Conservation (phyloP, 2,113 vertebrate genomes). For the Equus quagga region DNA sequence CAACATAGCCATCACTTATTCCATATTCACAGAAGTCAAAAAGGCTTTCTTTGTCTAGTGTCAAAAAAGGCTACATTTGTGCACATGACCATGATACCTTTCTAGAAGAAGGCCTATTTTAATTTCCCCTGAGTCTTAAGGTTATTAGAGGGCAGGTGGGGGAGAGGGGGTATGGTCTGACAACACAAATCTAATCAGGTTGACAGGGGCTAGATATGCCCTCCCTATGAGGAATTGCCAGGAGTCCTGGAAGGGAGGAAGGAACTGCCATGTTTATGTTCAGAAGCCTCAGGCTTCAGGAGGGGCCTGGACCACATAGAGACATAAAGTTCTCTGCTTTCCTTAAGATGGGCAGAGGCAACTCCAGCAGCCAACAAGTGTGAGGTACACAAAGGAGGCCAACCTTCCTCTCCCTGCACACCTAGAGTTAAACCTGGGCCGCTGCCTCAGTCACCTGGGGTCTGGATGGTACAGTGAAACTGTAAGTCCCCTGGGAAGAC, state of each 20-base stretch:
- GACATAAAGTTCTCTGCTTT: neutral
- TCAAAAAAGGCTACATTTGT: neutral
- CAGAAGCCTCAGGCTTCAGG: neutral
- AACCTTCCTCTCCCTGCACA: neutral
- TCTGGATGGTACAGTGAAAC: neutral
- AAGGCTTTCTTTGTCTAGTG: neutral
- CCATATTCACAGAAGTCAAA: neutral
- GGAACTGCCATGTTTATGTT: neutral
- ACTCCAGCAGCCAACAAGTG: neutral
- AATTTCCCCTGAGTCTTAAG: slow-evolving; percentile 13
- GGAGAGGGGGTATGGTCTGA: neutral
- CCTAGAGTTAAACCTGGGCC: neutral
- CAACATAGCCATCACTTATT: neutral
- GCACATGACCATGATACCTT: neutral
- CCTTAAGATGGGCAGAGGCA: neutral
- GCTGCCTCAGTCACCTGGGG: neutral
- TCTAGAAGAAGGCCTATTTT: neutral
- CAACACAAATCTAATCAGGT: too few species aligned
- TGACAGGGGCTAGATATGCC: neutral
- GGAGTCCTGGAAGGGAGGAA: neutral
- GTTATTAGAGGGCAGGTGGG: neutral
- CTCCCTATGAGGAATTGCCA: neutral
- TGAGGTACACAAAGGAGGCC: neutral
- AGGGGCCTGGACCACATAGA: neutral
- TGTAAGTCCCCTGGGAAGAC: neutral